Evolutionary conservation across 2,113 vertebrate species (phyloP).

Genomic region (Caranx ignobilis): DNA sequence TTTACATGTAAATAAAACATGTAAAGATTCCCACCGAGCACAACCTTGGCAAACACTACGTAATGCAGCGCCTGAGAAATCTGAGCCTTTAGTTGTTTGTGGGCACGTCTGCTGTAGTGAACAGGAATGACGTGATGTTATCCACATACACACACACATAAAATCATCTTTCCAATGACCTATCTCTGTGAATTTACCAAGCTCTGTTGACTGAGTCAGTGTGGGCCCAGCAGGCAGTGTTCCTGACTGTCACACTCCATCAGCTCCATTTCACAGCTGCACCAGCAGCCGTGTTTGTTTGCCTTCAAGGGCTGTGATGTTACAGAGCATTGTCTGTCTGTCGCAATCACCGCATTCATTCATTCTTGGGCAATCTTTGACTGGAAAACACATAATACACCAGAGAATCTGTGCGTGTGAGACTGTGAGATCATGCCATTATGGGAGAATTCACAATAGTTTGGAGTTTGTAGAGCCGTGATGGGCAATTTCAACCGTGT

Average conservation of each 20-base stretch:
- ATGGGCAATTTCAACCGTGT: constrained; percentile 28
- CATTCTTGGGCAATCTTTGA: constrained; percentile 59
- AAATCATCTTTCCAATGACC: constrained; percentile 37
- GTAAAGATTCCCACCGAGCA: not conserved
- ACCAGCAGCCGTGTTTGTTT: constrained; percentile 61
- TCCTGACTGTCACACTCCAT: constrained; percentile 66
- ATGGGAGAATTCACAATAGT: constrained; percentile 33
- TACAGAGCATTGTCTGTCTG: constrained; percentile 61
- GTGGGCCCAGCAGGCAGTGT: constrained; percentile 57
- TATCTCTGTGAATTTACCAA: constrained; percentile 34
- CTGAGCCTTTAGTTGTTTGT: constrained; percentile 24
- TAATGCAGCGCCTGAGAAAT: not conserved
- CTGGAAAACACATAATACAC: constrained; percentile 45
- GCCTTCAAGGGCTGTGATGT: constrained; percentile 52
- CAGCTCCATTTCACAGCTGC: constrained; percentile 56
- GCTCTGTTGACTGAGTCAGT: constrained; percentile 45
- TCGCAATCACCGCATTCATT: constrained; percentile 58
- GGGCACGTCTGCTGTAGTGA: not conserved
- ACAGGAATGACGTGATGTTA: constrained; percentile 20
- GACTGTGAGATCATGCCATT: constrained; percentile 19
- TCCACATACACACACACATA: constrained; percentile 19
- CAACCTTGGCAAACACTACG: not conserved
- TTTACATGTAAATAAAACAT: constrained; percentile 36
- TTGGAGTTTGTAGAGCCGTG: constrained; percentile 21
- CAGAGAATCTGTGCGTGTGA: constrained; percentile 20